Base-by-base conservation (phyloP, 2,113 vertebrate species). In the Orcinus orca region DNA sequence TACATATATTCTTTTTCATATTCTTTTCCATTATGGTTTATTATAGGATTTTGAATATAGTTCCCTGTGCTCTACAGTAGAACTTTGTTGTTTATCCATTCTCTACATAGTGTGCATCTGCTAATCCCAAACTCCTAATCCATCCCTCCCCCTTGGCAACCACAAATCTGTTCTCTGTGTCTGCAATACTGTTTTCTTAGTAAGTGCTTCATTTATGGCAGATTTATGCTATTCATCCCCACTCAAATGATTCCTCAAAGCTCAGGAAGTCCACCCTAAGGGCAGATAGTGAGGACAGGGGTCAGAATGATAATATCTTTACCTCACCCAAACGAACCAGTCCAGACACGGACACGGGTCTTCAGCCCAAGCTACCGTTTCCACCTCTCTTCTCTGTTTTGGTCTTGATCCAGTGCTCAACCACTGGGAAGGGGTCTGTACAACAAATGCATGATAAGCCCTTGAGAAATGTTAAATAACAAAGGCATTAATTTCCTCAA, bases 391-490 rank as follows among this genome's bases (percentile, higher is more conserved):
- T 53, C 38, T 73, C 38, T 84, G 82, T 58, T 74, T 76, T 67
- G 60, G 15, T 31, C n/a, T 92, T n/a, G 33, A 77, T 82, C 17
- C 6, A 47, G 17, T 17, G 55, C 47, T 88, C 29, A 38, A 14
- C 67, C 60, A 23, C 0, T 71, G 15, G 67, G 77, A 82, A 93
- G 17, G 23, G 7, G 62, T 82, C 65, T 92, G 20, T 47, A 38
- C 36, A 92, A 74, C 68, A 44, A 79, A 67, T 36, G 41, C 26
- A 29, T 7, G 21, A 55, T 58, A 63, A 63, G 53, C 83, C 53
- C 80, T 90, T 96, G 90, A 94, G 93, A 97, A 85, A 88, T 94
- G 44, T 88, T 76, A 96, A 95, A 76, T 88, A 95, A 88, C 58
- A 96, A 85, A 92, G 53, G 7, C 25, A 41, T 90, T 94, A 95